These are phyloP conservation scores for Drosophila nannoptera DNA, from an alignment of 1,140 invertebrate genomes.

Conservation along the genomic window DNA sequence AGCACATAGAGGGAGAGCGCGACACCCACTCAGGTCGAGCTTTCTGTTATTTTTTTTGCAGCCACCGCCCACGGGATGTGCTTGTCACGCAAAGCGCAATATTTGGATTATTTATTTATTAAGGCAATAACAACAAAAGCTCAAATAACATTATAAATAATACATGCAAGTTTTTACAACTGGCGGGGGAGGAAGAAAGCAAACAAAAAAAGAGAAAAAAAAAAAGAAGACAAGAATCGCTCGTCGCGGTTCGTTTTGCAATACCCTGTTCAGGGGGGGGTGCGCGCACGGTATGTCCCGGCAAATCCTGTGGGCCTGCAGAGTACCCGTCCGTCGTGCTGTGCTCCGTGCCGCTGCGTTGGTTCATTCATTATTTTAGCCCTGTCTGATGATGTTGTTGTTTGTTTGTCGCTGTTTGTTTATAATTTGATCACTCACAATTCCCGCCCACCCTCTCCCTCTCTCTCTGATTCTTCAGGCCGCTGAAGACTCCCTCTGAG, in stretches of 20 bases:
- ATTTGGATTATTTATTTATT: constrained; percentile 54
- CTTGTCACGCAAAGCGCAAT: constrained; percentile 48
- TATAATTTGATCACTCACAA: constrained; percentile 37
- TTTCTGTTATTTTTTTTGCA: constrained; percentile 4
- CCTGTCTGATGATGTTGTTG: background rate
- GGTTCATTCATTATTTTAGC: constrained; percentile 39
- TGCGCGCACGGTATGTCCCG: background rate
- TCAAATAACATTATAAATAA: constrained; percentile 45
- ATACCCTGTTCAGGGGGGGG: background rate
- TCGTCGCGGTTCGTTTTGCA: constrained; percentile 9
- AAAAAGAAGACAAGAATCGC: background rate
- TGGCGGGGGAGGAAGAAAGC: constrained; percentile 16
- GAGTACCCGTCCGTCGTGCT: background rate
- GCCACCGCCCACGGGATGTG: constrained; percentile 42
- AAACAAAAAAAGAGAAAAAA: background rate
- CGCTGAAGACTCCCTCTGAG: background rate
- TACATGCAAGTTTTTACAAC: constrained; percentile 49
- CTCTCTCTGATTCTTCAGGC: constrained; percentile 15
- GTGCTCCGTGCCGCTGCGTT: background rate
- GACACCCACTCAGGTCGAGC: constrained; percentile 25
- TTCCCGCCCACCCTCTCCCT: constrained; percentile 13
- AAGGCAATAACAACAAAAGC: constrained; percentile 34
- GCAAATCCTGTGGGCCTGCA: background rate
- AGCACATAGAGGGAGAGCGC: background rate
- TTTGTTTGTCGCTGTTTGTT: constrained; percentile 19